Base-by-base conservation (phyloP, 2,797 vertebrate genomes). In the Enteromius trimaculatus region DNA sequence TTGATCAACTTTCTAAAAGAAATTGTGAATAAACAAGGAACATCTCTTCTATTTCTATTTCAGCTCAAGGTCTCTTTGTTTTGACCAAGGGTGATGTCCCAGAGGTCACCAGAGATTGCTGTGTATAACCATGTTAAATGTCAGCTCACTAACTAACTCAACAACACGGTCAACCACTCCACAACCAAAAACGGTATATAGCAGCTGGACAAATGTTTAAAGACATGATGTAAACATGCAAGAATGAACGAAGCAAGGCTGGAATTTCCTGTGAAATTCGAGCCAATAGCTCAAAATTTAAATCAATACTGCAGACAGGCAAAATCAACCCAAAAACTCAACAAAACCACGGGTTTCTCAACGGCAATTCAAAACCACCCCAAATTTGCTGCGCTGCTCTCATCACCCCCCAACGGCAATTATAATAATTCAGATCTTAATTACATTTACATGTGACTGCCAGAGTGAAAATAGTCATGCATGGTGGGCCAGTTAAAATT, bases 381-480 rank as follows among this genome's bases (percentile, higher is more conserved):
- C 90, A 85, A 86, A 90, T 89, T 80, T 88, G 90, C 90, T 86
- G 69, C 86, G 87, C 87, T 88, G 90, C 92, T 91, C 92, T 88
- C 87, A 88, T 91, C 90, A 93, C 90, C 90, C 90, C 68, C 76
- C 87, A 86, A 92, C 90, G 88, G 89, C 90, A 93, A 94, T 95
- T 93, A 94, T 93, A 91, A 94, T 93, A 92, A 93, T 93, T 93
- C 87, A 89, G 86, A 89, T 92, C 91, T 94, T 95, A 94, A 95
- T 95, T 92, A 93, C 91, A 93, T 94, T 93, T 92, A 92, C 92
- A 89, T 92, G 89, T 84, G 86, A 88, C 91, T 66, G 60, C 81
- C 79, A 92, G 89, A 84, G 90, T 87, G 84, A 77, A 84, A 90
- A 88, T 84, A 88, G 86, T 81, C 71, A 77, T 71, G 79, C 81